phyloP scores from a whole-genome alignment of 2,888 invertebrate species.

The Sepioteuthis lessoniana region DNA sequence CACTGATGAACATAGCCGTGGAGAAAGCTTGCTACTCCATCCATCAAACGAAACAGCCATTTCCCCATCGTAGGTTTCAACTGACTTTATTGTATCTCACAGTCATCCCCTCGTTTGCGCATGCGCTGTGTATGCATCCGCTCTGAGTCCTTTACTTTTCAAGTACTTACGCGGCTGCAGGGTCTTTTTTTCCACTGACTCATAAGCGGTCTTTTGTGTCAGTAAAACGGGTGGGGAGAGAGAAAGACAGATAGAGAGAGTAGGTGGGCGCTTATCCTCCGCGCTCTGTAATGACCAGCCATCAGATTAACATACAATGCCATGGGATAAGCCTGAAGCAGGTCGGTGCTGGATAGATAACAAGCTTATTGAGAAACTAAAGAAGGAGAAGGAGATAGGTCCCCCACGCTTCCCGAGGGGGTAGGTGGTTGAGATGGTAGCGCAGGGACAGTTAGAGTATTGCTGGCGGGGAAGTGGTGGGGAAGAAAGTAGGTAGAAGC shows the following conservation, averaged over 20 bases:
- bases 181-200: not conserved
- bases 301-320: not conserved
- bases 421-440: not conserved
- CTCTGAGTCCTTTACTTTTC: not conserved
- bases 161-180: conserved; percentile 33
- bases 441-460: not conserved
- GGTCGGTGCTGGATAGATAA: not conserved
- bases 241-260: not conserved
- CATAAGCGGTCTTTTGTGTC: conserved; percentile 33
- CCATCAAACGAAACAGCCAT: too few species aligned
- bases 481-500: too few species aligned
- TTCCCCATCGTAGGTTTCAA: too few species aligned
- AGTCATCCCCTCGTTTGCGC: too few species aligned
- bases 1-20: too few species aligned
- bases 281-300: not conserved
- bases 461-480: not conserved
- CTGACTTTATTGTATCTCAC: too few species aligned
- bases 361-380: conserved; percentile 14
- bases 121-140: not conserved
- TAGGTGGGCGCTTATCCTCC: not conserved
- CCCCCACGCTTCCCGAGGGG: not conserved
- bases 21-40: too few species aligned
- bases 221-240: not conserved
- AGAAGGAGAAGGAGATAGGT: conserved; percentile 23
- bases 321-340: conserved; percentile 8